Evolutionary conservation across 2,888 invertebrate genomes (phyloP).

Genomic region (Calameuta pallipes): DNA sequence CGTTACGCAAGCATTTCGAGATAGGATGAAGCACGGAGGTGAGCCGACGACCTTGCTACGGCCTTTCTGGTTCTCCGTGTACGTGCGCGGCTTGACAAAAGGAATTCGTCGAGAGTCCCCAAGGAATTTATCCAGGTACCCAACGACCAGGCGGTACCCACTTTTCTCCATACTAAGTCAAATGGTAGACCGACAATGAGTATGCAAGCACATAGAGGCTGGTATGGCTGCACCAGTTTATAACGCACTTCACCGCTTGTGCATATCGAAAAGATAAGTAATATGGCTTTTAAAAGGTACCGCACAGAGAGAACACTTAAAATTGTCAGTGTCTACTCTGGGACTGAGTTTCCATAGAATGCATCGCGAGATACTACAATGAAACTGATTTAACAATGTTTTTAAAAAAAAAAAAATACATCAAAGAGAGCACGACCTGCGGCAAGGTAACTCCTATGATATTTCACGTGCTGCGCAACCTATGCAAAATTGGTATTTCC

Average conservation of each 20-base stretch:
- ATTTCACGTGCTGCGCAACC: background rate
- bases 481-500: background rate
- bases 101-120: background rate
- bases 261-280: background rate
- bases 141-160: background rate
- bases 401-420: background rate
- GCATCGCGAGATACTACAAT: background rate
- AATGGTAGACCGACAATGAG: background rate
- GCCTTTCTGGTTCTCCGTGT: background rate
- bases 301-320: background rate
- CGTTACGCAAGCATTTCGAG: background rate
- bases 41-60: background rate
- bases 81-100: background rate
- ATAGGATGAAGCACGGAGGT: background rate
- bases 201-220: background rate
- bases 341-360: background rate
- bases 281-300: background rate
- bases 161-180: background rate
- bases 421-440: background rate
- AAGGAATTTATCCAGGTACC: background rate
- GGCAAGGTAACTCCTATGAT: background rate
- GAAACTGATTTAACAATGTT: background rate
- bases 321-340: background rate
- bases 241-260: background rate
- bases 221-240: background rate